Evolutionary conservation across 2,113 vertebrate species (phyloP), one percentile per base, ranked within the genome.

Genomic region (Mystacornis crossleyi): DNA sequence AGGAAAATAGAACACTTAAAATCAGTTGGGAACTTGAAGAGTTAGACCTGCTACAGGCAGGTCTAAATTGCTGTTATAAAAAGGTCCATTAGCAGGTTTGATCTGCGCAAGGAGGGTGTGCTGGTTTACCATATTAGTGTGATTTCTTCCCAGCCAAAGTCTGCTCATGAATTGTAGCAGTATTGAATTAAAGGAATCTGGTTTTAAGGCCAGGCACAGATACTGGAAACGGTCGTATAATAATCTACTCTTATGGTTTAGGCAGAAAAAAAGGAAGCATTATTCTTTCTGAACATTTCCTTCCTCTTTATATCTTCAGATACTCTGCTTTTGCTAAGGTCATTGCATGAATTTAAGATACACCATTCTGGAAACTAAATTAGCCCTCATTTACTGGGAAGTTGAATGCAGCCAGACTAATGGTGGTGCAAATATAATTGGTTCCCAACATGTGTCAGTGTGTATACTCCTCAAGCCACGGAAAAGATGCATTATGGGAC

Each of bases 401-500:
- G 97, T 94, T 97, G 95, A 98, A 98, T 97, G 97, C 96, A 98
- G 95, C 92, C 97, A 96, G 96, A 97, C 98, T 98, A 98, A 98
- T 98, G 97, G 97, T 78, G 92, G 98, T 92, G 96, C 97, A 97
- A 97, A 96, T 97, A 97, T 98, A 98, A 98, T 98, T 98, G 97
- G 98, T 98, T 98, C 97, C 97, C 98, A 98, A 97, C 98, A 97
- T 98, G 97, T 98, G 98, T 98, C 98, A 98, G 97, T 95, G 97
- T 96, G 96, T 92, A 81, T 94, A 96, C 97, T 98, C 97, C 97
- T 97, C 95, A 97, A 97, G 97, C 95, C 97, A 97, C 24, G 43
- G 98, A 97, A 98, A 98, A 98, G 97, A 98, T 98, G 98, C 98
- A 98, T 98, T 98, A 98, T 98, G 98, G 98, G 98, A 97, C 98